Evolutionary conservation across 2,888 invertebrate species (phyloP), one percentile per base, ranked within the genome.

Genomic region (Doris montereyensis): DNA sequence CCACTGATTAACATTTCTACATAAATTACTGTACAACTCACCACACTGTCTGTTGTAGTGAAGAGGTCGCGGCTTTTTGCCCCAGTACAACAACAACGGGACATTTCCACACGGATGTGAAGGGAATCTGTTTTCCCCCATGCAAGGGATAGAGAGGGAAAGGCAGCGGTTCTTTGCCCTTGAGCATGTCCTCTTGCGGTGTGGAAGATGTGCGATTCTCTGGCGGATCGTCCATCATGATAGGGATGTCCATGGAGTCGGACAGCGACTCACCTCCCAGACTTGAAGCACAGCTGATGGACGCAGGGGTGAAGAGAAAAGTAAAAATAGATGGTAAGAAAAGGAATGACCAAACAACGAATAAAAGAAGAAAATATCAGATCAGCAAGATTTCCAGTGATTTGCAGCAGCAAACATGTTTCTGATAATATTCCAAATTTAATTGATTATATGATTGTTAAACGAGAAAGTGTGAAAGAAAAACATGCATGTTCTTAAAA

Each of bases 71-170:
- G 81, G 82, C 67, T 81, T 83, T 77, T 87, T 89, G 1, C 86
- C 87, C 88, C 89, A 89, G 84, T 87, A 89, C 72, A 88, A 84
- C 13, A 88, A 82, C 26, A 91, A 76, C 0, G 90, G 90, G 17
- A 90, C 79, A 32, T 81, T 85, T 5, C 90, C 90, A 83, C 86
- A 85, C 0, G 90, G 86, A 84, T 84, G 79, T 87, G 87, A n/a
- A 85, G 84, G 0, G 86, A 79, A 30, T 87, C 86, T 17, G 85
- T 81, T 30, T 85, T 0, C 87, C 87, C 17, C 84, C 80, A 76
- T 87, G 85, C 62, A 89, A 82, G 4, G 89, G 86, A 78, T 87
- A 89, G n/a, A 90, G 83, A 0, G 89, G 88, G 70, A 88, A 89
- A 26, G 85, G 85, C 76, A 87, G 79, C 1, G 88, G 86, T 30